Conservation (phyloP, 2,888 invertebrate genomes). For the Latheticus oryzae region DNA sequence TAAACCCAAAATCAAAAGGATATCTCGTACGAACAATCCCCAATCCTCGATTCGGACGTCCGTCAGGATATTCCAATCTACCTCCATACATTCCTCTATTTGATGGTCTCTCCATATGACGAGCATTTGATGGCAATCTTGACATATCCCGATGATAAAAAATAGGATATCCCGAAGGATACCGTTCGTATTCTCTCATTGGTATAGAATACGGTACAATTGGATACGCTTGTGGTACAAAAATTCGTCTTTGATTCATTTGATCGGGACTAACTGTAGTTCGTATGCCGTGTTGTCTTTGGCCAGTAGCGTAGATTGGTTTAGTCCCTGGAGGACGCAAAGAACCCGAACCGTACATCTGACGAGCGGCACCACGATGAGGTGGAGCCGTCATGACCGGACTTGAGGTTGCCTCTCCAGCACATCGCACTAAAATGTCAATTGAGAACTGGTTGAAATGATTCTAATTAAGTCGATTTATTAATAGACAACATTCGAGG, state of each 20-base stretch:
- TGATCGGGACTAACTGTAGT: slow-evolving; percentile 56
- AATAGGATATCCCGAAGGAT: slow-evolving; percentile 47
- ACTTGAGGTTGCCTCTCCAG: slow-evolving; percentile 47
- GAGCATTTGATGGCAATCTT: slow-evolving; percentile 4
- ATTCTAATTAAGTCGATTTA: slow-evolving; percentile 20
- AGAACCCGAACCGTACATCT: slow-evolving; percentile 70
- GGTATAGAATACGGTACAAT: slow-evolving; percentile 50
- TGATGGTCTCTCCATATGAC: slow-evolving; percentile 34
- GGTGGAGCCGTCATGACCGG: slow-evolving; percentile 64
- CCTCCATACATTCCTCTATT: slow-evolving; percentile 58
- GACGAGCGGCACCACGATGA: slow-evolving; percentile 68
- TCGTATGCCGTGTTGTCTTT: slow-evolving; percentile 63
- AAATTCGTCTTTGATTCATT: slow-evolving; percentile 29
- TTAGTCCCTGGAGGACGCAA: slow-evolving; percentile 66
- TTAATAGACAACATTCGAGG: slow-evolving; percentile 27
- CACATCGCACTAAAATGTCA: slow-evolving; percentile 28
- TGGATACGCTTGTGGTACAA: slow-evolving; percentile 44
- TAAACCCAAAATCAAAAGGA: slow-evolving; percentile 54
- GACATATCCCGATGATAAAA: slow-evolving; percentile 41
- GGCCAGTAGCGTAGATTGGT: slow-evolving; percentile 61
- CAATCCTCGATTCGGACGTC: slow-evolving; percentile 52
- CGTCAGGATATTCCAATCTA: slow-evolving; percentile 58
- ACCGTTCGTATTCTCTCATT: slow-evolving; percentile 49
- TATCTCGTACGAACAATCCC: slow-evolving; percentile 43
- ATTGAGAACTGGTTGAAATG: slow-evolving; percentile 14